A percentile compares a stretch with the other conserved stretches of the same genome.
Evolutionary conservation across 1,140 invertebrate species (phyloP).

Genomic region (Mizuhopecten yessoensis): DNA sequence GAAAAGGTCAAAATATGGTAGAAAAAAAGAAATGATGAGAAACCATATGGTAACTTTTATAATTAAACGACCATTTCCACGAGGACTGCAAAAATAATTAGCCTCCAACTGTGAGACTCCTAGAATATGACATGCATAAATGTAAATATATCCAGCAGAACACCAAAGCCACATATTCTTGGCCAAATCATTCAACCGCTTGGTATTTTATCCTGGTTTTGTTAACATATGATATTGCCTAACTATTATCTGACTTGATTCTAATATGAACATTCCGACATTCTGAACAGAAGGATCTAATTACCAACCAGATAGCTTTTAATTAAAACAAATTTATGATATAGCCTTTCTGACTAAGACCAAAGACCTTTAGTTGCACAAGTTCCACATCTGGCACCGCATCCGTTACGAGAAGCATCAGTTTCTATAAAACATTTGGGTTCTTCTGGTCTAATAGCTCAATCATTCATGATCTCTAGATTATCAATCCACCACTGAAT

Average conservation of each 20-base stretch:
- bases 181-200: not conserved
- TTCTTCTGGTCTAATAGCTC: not conserved
- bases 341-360: not conserved
- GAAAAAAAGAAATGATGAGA: conserved; percentile 15
- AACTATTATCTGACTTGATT: not conserved
- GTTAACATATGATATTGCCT: not conserved
- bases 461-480: not conserved
- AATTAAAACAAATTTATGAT: not conserved
- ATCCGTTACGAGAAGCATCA: not conserved
- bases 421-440: not conserved
- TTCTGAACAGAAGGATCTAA: not conserved
- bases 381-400: not conserved
- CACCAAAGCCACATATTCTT: not conserved
- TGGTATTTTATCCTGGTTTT: not conserved
- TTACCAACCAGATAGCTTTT: not conserved
- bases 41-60: conserved; percentile 36
- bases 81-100: conserved; percentile 45
- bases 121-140: conserved; percentile 46
- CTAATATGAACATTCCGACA: not conserved
- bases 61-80: conserved; percentile 47
- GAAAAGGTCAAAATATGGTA: conserved; percentile 58
- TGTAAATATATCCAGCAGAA: not conserved
- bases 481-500: not conserved
- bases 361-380: not conserved
- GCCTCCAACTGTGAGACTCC: conserved; percentile 49